Percentiles rank a stretch among this genome's conserved stretches.
These are phyloP conservation scores for Ochropleura leucogaster DNA, from an alignment of 2,888 invertebrate species.

Conservation along the genomic window DNA sequence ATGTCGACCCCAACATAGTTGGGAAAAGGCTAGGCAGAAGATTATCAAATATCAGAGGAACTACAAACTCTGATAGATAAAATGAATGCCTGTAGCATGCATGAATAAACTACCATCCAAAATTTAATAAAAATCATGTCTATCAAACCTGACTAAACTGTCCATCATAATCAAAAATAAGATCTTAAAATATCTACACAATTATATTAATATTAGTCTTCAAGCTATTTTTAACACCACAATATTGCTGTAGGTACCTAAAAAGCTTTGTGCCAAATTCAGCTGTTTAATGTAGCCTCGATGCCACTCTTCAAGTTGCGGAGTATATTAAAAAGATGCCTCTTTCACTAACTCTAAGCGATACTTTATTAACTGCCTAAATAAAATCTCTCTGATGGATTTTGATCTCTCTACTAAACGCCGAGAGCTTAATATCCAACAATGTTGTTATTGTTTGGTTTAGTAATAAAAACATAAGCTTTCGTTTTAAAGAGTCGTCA, in stretches of 20 bases:
- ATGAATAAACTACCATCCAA: constrained; percentile 29
- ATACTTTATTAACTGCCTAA: neutral
- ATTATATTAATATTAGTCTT: neutral
- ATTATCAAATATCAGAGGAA: neutral
- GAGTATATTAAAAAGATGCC: constrained; percentile 17
- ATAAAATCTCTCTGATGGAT: neutral
- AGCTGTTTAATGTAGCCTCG: neutral
- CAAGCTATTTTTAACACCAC: constrained; percentile 19
- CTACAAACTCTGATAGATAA: neutral
- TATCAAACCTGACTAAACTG: neutral
- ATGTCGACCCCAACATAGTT: too few relatives aligned
- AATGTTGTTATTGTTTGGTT: neutral
- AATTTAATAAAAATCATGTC: constrained; percentile 11
- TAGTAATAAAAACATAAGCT: neutral
- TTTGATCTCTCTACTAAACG: neutral
- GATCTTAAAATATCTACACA: neutral
- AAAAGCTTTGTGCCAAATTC: constrained; percentile 25
- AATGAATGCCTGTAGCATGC: neutral
- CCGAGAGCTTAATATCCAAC: neutral
- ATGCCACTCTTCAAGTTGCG: constrained; percentile 10
- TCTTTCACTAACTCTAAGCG: neutral
- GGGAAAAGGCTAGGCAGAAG: too few relatives aligned
- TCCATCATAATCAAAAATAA: constrained; percentile 36
- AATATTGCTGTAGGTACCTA: constrained; percentile 4
- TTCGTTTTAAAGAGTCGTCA: constrained; percentile 10